These are phyloP conservation scores for Acipenser oxyrinchus DNA, from an alignment of 2,797 vertebrate genomes.

Conservation along the genomic window DNA sequence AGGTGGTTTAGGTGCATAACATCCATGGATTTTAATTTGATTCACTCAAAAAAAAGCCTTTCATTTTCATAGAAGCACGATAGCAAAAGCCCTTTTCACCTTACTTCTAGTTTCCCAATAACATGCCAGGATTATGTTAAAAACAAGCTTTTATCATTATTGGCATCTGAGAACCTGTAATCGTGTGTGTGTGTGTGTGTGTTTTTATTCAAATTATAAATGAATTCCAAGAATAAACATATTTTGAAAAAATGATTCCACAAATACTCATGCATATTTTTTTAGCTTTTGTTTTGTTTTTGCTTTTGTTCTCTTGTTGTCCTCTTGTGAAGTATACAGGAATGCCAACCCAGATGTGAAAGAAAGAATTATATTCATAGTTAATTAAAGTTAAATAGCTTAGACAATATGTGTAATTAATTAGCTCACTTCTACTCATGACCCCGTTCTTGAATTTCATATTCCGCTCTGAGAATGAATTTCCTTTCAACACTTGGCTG, in stretches of 20 bases:
- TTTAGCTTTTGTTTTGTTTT: neutral
- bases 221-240: neutral
- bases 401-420: conserved; percentile 30
- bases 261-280: no score
- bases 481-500: conserved; percentile 32
- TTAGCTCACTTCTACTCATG: conserved; percentile 36
- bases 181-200: no score
- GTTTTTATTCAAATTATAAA: no score
- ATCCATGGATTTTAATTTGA: neutral
- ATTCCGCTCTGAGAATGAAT: conserved; percentile 32
- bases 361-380: conserved; percentile 24
- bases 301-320: neutral
- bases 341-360: neutral
- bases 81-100: neutral
- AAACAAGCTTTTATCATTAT: no score
- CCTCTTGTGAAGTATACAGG: neutral
- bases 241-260: neutral
- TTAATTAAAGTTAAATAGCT: conserved; percentile 40
- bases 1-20: neutral
- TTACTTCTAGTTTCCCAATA: neutral
- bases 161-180: no score
- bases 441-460: conserved; percentile 23
- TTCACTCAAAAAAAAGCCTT: neutral
- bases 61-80: neutral
- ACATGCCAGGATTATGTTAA: no score